Conservation (phyloP, 2,797 vertebrate genomes). For the Fistularia commersonii region DNA sequence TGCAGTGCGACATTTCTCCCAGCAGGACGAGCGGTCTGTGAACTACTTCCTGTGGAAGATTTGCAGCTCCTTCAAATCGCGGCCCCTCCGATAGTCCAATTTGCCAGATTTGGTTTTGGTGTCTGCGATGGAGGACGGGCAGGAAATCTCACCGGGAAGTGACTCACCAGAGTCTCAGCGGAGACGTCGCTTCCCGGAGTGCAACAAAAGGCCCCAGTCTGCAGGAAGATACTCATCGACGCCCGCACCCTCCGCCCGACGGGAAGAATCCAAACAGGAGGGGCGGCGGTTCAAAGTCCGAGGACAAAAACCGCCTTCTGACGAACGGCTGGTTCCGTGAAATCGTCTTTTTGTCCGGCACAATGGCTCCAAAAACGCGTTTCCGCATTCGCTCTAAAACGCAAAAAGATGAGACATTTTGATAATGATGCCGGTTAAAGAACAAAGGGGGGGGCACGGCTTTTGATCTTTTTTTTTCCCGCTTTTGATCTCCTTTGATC, state of each 20-base stretch:
- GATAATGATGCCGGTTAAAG: conserved; percentile 39
- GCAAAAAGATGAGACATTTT: conserved; percentile 6
- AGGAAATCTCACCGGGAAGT: conserved; percentile 31
- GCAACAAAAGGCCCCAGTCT: background rate
- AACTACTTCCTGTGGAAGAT: too few species aligned
- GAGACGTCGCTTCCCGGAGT: conserved; percentile 8
- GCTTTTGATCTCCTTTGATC: conserved; percentile 3
- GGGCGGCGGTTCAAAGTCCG: background rate
- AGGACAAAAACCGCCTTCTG: conserved; percentile 1
- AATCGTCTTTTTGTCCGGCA: conserved; percentile 7
- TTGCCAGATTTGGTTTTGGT: conserved; percentile 17
- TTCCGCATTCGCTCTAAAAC: background rate
- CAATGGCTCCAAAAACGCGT: conserved; percentile 6
- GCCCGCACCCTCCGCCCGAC: background rate
- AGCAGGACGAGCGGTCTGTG: too few species aligned
- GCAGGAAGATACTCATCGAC: background rate
- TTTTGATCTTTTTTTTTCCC: conserved; percentile 43
- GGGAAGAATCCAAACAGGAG: background rate
- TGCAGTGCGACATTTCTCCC: too few species aligned
- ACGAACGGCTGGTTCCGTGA: too few species aligned
- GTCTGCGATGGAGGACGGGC: conserved; percentile 10
- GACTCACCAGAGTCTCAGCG: conserved; percentile 15
- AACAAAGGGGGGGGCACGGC: conserved; percentile 11
- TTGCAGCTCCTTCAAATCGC: background rate
- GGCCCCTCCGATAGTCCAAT: conserved; percentile 3